phyloP scores from a whole-genome alignment of 2,888 invertebrate species.

The Deroplatys truncata region DNA sequence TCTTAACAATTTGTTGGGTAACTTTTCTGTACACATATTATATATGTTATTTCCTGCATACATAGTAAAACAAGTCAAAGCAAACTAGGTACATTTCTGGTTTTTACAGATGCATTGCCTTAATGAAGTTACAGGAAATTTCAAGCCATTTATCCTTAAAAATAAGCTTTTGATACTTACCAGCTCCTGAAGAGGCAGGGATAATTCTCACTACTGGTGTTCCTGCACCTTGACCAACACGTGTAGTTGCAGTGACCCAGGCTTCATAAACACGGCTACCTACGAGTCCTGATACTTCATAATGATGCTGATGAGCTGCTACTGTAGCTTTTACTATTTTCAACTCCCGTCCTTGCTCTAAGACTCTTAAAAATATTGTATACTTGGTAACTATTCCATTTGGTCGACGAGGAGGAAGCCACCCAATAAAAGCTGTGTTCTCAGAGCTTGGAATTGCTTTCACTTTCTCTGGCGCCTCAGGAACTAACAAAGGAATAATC shows the following conservation, averaged over 20 bases:
- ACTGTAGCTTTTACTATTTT: conserved; percentile 32
- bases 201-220: conserved; percentile 51
- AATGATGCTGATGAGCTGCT: conserved; percentile 39
- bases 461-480: conserved; percentile 58
- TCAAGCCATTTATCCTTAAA: too few species aligned
- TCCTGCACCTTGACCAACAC: conserved; percentile 57
- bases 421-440: conserved; percentile 57
- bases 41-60: too few species aligned
- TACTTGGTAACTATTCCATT: conserved; percentile 61
- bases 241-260: conserved; percentile 59
- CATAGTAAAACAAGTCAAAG: too few species aligned
- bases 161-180: not conserved
- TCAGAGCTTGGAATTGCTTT: conserved; percentile 57
- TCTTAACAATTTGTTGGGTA: too few species aligned
- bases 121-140: too few species aligned
- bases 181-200: not conserved
- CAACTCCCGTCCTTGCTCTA: conserved; percentile 52
- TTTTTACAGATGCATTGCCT: too few species aligned
- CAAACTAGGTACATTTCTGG: too few species aligned
- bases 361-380: conserved; percentile 55
- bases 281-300: conserved; percentile 52
- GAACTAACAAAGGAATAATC: conserved; percentile 42
- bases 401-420: conserved; percentile 59
- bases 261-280: conserved; percentile 55
- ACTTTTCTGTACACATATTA: too few species aligned